Conservation (phyloP, 2,888 invertebrate genomes). For the Sympetrum striolatum region DNA sequence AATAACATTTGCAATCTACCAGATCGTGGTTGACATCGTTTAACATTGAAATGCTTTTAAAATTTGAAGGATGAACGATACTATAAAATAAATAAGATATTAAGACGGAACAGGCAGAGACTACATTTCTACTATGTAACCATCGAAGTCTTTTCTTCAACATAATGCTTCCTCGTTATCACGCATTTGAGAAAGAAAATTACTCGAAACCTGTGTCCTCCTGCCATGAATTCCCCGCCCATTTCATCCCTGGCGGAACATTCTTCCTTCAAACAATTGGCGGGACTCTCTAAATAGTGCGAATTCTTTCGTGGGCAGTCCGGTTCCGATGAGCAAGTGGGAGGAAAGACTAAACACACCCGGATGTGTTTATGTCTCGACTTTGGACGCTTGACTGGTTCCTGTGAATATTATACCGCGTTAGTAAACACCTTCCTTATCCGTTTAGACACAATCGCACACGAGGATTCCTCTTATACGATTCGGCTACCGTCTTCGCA, state of each 20-base stretch:
- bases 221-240: neutral
- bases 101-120: too few species aligned
- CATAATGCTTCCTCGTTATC: neutral
- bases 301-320: neutral
- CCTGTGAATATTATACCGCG: neutral
- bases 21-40: too few species aligned
- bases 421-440: neutral
- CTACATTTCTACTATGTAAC: too few species aligned
- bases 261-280: neutral
- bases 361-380: neutral
- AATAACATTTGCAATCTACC: too few species aligned
- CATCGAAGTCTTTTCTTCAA: too few species aligned
- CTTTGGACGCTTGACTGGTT: neutral
- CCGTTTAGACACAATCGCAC: neutral
- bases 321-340: neutral
- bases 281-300: neutral
- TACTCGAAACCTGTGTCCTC: neutral
- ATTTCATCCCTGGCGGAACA: neutral
- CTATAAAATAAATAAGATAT: too few species aligned
- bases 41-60: too few species aligned
- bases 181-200: too few species aligned
- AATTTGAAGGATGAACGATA: too few species aligned
- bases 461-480: neutral
- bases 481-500: neutral
- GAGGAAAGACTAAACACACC: neutral